Evolutionary conservation across 2,888 invertebrate genomes (phyloP).

Genomic region (Drosophila macrothrix): DNA sequence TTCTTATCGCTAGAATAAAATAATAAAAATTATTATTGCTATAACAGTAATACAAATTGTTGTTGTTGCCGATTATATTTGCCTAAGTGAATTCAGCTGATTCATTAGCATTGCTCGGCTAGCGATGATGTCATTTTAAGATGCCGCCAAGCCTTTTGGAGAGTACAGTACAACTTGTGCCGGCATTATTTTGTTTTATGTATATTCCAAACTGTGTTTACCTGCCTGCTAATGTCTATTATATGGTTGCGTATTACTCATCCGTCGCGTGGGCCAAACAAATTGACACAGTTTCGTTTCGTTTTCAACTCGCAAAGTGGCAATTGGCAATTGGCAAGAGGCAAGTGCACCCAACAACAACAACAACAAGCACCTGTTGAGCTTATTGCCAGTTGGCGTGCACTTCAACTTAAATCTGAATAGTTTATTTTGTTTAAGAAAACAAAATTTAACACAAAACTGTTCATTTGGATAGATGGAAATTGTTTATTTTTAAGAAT

Average conservation of each 20-base stretch:
- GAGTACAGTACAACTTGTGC: slow-evolving; percentile 13
- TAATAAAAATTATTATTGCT: neutral
- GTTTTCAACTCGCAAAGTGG: slow-evolving; percentile 21
- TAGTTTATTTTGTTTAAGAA: neutral
- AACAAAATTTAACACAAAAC: neutral
- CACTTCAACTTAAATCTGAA: neutral
- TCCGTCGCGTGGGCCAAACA: slow-evolving; percentile 47
- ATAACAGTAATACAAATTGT: slow-evolving; percentile 23
- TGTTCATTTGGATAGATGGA: no score
- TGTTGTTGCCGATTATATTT: slow-evolving; percentile 18
- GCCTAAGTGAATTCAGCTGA: slow-evolving; percentile 49
- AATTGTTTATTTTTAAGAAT: neutral
- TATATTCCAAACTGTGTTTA: slow-evolving; percentile 37
- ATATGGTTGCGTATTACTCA: slow-evolving; percentile 62
- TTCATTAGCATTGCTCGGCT: slow-evolving; percentile 58
- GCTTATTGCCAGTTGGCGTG: slow-evolving; percentile 3
- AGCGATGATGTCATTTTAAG: slow-evolving; percentile 47
- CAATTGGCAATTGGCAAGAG: slow-evolving; percentile 15
- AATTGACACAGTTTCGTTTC: slow-evolving; percentile 65
- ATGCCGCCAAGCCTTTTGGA: slow-evolving; percentile 16
- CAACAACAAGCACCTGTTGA: slow-evolving; percentile 32
- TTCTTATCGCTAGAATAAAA: slow-evolving; percentile 52
- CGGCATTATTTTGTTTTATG: slow-evolving; percentile 17
- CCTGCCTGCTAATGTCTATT: slow-evolving; percentile 48
- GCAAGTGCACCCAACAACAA: slow-evolving; percentile 1